Evolutionary conservation across 1,140 invertebrate genomes (phyloP).

Genomic region (Ruditapes philippinarum): DNA sequence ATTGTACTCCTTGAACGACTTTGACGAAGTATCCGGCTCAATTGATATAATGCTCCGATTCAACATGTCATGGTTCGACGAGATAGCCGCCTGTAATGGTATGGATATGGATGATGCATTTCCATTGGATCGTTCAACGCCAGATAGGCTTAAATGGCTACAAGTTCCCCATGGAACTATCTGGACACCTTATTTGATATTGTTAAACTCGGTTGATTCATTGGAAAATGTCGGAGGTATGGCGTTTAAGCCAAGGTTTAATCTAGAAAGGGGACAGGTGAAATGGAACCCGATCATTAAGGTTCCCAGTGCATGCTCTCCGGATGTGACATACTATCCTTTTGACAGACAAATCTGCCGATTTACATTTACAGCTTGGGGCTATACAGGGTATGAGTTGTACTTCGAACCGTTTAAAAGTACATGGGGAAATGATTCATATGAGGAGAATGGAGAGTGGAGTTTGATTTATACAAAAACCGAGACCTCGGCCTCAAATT

Average conservation of each 20-base stretch:
- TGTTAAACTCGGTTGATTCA: slow-evolving; percentile 27
- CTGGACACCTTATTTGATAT: slow-evolving; percentile 20
- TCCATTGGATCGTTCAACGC: neutral
- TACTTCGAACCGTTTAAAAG: neutral
- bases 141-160: neutral
- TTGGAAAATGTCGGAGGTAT: neutral
- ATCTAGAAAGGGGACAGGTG: neutral
- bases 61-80: slow-evolving; percentile 3
- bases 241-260: neutral
- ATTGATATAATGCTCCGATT: neutral
- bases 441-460: slow-evolving; percentile 51
- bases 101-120: neutral
- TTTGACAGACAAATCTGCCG: slow-evolving; percentile 34
- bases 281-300: slow-evolving; percentile 20
- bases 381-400: neutral
- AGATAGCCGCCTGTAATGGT: neutral
- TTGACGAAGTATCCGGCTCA: slow-evolving; percentile 24
- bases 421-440: neutral
- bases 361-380: slow-evolving; percentile 32
- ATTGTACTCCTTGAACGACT: neutral
- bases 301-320: neutral
- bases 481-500: neutral
- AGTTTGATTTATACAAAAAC: neutral
- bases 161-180: slow-evolving; percentile 6
- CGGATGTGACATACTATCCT: slow-evolving; percentile 47